Percentiles rank a stretch among this genome's conserved stretches.
Evolutionary conservation across 2,888 invertebrate genomes (phyloP).

Genomic region (Terebella lapidaria): DNA sequence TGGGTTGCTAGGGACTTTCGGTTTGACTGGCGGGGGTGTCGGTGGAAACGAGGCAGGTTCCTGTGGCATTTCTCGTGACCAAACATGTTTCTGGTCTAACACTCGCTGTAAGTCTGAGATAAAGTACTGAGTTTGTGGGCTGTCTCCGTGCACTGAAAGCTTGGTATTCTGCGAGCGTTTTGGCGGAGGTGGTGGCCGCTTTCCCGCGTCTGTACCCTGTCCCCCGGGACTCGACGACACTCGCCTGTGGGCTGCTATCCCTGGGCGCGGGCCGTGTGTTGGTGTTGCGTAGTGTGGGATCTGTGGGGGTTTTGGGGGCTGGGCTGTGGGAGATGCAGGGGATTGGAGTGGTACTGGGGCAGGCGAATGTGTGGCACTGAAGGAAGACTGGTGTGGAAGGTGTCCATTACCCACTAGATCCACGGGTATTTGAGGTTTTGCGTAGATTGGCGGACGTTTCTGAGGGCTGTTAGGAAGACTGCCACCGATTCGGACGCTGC

Average conservation of each 20-base stretch:
- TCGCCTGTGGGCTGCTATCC: not conserved
- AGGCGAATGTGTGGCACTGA: not conserved
- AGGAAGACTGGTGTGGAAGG: not conserved
- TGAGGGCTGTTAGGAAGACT: slow-evolving; percentile 2
- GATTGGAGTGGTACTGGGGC: not conserved
- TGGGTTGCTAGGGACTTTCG: not conserved
- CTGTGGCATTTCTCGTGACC: not conserved
- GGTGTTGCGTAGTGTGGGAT: not conserved
- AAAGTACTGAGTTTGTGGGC: slow-evolving; percentile 9
- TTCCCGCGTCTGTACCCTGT: not conserved
- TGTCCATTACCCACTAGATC: not conserved
- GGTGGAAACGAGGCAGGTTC: not conserved
- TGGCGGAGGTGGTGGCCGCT: slow-evolving; percentile 20
- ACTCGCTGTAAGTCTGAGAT: slow-evolving; percentile 21
- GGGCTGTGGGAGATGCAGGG: not conserved
- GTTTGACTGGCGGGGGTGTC: not conserved
- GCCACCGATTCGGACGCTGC: not conserved
- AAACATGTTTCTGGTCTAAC: slow-evolving; percentile 19
- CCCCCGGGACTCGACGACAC: not conserved
- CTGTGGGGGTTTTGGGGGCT: not conserved
- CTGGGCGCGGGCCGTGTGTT: not conserved
- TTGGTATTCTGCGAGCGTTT: slow-evolving; percentile 15
- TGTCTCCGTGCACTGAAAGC: slow-evolving; percentile 11
- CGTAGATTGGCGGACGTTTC: not conserved
- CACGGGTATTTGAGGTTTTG: not conserved